Evolutionary conservation across 2,797 vertebrate species (phyloP).

Genomic region (Zalophus californianus): DNA sequence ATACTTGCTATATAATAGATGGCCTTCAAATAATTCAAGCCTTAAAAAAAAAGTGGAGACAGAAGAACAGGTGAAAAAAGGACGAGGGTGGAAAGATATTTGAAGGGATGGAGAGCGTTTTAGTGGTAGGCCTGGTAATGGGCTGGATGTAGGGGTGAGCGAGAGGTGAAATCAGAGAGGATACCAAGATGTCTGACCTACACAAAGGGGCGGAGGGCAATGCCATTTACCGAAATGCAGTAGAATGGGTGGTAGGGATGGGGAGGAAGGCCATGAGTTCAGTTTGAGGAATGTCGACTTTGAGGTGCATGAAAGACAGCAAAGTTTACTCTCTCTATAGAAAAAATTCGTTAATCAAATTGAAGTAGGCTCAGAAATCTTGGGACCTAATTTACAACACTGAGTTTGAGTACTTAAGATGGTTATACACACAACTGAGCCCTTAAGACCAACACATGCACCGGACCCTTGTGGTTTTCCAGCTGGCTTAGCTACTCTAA

Average conservation of each 20-base stretch:
- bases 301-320: neutral
- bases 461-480: neutral
- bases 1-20: no score
- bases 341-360: neutral
- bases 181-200: neutral
- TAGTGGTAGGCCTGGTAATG: neutral
- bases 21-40: no score
- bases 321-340: neutral
- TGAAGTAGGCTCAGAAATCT: neutral
- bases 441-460: neutral
- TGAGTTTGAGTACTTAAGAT: neutral
- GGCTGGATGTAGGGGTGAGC: neutral
- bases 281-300: neutral
- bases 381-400: neutral
- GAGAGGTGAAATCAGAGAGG: neutral
- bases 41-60: neutral
- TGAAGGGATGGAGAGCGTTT: fast-evolving
- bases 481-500: fast-evolving
- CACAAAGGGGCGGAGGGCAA: no score
- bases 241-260: neutral
- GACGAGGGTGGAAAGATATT: no score
- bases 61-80: neutral
- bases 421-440: neutral
- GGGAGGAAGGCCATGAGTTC: neutral
- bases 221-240: neutral